Base-by-base conservation (phyloP, 2,888 invertebrate species). In the Acrobasis suavella region DNA sequence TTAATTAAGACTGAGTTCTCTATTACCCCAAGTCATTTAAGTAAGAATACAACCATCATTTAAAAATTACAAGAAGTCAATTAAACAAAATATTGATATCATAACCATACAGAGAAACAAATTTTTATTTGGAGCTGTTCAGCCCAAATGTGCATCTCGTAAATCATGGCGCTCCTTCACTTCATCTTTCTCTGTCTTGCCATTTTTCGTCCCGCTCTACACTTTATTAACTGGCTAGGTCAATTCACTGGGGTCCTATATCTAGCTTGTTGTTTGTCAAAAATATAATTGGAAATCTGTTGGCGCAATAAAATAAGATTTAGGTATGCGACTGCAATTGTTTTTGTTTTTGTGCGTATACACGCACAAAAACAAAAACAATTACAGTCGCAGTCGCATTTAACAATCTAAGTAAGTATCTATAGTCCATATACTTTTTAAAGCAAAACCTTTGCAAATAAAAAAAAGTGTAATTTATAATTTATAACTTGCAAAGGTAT, bases 141-240 rank as follows among this genome's bases (percentile, higher is more conserved):
- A 82, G 84, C 85, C 88, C 89, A 88, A 91, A 91, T 91, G 91
- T 92, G 91, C 91, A 90, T 86, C 86, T 69, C 87, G 91, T 92
- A 92, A 92, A 92, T 92, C 80, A 91, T 79, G 73, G 60, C 78
- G 79, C 82, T 88, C 85, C 89, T 88, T 86, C 82, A 80, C 73
- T 86, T 72, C 83, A 78, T 82, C 85, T 79, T 72, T 88, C 89
- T 82, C 83, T 81, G 75, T 87, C 87, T 80, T 80, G 75, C 75
- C 74, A 74, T 79, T 79, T 83, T 85, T 78, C 81, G 80, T 88
- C 85, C 85, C 82, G 69, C 81, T 85, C 81, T 81, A 62, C 72
- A 68, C 74, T 84, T 88, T 89, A 90, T 89, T 87, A 89, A 88
- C 83, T 76, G 75, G 71, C 77, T 80, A 80, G 82, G 78, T 81